Evolutionary conservation across 2,113 vertebrate species (phyloP).

Genomic region (Aegithalos caudatus): DNA sequence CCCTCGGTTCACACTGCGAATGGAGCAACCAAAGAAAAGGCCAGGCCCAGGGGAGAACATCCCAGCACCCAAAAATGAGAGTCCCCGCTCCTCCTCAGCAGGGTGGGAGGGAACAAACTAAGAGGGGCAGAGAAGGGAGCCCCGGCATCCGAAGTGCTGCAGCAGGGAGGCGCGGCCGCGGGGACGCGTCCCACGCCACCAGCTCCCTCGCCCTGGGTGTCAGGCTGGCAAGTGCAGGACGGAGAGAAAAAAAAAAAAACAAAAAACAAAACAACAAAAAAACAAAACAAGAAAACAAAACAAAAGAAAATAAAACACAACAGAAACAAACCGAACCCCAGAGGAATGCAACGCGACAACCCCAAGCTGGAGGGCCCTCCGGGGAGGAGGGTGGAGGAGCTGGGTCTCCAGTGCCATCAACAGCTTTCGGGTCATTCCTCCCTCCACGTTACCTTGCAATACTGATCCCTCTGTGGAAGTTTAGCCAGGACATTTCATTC

Average conservation of each 20-base stretch:
- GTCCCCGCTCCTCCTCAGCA: fast-evolving
- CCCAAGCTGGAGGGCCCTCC: constrained; percentile 57
- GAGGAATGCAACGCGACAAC: constrained; percentile 56
- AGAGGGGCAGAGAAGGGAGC: constrained; percentile 1
- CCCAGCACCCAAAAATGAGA: background rate
- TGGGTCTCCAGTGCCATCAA: background rate
- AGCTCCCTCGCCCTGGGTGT: background rate
- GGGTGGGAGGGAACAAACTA: background rate
- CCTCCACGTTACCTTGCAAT: constrained; percentile 42
- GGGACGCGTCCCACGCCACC: background rate
- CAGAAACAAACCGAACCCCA: constrained; percentile 38
- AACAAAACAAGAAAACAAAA: background rate
- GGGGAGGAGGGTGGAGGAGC: constrained; percentile 30
- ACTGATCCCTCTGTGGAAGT: constrained; percentile 50
- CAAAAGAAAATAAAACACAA: background rate
- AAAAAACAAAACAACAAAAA: background rate
- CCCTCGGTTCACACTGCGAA: background rate
- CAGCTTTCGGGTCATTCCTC: constrained; percentile 46
- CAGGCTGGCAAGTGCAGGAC: constrained; percentile 16
- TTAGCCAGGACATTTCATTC: constrained; percentile 10
- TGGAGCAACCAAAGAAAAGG: background rate
- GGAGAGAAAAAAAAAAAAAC: background rate
- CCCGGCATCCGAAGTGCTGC: background rate
- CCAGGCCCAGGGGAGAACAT: background rate
- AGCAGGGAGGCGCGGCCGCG: background rate